Conservation (phyloP, 2,113 vertebrate species). For the Rhizomys pruinosus region DNA sequence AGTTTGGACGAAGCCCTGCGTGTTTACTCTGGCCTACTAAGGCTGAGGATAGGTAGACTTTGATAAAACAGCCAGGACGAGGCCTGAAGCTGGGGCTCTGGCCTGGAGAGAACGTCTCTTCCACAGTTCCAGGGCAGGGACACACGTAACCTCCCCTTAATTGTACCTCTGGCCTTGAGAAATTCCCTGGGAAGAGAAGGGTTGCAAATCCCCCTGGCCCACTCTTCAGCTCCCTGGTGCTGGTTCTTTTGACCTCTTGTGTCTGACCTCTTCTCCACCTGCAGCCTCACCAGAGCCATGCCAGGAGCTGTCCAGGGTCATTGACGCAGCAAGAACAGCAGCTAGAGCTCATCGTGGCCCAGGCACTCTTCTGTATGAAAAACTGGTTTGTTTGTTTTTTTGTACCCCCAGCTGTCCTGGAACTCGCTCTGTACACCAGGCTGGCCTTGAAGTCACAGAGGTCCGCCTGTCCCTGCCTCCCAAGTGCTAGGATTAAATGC, state of each 20-base stretch:
- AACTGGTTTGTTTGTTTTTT: no score
- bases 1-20: not conserved
- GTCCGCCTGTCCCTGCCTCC: no score
- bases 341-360: not conserved
- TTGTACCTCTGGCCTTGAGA: not conserved
- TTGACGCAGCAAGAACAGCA: accelerated
- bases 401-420: no score
- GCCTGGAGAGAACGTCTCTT: not conserved
- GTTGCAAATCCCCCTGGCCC: not conserved
- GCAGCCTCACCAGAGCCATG: not conserved
- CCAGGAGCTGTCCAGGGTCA: not conserved
- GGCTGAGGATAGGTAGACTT: not conserved
- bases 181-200: not conserved
- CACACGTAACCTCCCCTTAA: not conserved
- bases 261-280: not conserved
- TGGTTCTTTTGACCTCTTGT: not conserved
- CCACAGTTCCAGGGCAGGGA: accelerated
- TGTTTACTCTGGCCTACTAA: not conserved
- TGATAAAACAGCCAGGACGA: not conserved
- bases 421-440: no score
- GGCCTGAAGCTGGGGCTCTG: not conserved
- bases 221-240: not conserved
- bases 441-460: no score
- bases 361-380: not conserved
- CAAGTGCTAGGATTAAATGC: no score